These are phyloP conservation scores for Anabas testudineus DNA, from an alignment of 2,797 vertebrate genomes.

Conservation along the genomic window DNA sequence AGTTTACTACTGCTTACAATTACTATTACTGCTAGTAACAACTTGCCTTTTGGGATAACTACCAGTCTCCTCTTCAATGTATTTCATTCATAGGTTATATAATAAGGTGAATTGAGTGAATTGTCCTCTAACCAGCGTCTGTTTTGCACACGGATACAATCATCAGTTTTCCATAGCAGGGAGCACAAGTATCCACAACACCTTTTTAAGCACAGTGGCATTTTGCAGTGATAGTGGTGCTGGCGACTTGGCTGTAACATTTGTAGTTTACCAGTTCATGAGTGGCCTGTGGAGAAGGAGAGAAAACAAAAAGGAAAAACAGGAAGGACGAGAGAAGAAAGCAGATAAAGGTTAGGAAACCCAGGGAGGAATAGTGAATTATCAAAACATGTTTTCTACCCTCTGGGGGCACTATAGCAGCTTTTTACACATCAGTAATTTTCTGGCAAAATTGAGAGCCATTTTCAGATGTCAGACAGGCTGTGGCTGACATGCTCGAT, in stretches of 20 bases:
- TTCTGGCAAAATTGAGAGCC: conserved; percentile 22
- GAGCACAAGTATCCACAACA: conserved; percentile 4
- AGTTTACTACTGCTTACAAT: background rate
- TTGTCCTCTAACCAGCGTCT: conserved; percentile 9
- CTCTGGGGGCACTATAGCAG: conserved; percentile 15
- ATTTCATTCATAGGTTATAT: conserved; percentile 6
- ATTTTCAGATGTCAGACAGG: conserved; percentile 27
- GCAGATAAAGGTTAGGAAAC: background rate
- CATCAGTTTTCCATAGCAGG: conserved; percentile 13
- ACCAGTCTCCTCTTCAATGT: conserved; percentile 4
- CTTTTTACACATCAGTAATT: conserved; percentile 37
- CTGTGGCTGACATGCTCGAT: conserved; percentile 9
- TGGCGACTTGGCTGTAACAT: conserved; percentile 22
- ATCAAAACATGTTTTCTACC: conserved; percentile 15
- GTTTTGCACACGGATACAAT: conserved; percentile 22
- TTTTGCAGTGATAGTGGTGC: conserved; percentile 21
- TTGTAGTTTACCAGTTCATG: conserved; percentile 2
- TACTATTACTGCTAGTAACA: background rate
- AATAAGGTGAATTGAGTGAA: background rate
- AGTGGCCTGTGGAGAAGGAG: conserved; percentile 2
- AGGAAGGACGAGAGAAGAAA: background rate
- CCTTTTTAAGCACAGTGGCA: conserved; percentile 16
- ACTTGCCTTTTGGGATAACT: background rate
- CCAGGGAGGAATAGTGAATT: conserved; percentile 13
- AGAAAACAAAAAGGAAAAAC: background rate